Conservation (phyloP, 2,888 invertebrate species). For the Galerucella calmariensis region DNA sequence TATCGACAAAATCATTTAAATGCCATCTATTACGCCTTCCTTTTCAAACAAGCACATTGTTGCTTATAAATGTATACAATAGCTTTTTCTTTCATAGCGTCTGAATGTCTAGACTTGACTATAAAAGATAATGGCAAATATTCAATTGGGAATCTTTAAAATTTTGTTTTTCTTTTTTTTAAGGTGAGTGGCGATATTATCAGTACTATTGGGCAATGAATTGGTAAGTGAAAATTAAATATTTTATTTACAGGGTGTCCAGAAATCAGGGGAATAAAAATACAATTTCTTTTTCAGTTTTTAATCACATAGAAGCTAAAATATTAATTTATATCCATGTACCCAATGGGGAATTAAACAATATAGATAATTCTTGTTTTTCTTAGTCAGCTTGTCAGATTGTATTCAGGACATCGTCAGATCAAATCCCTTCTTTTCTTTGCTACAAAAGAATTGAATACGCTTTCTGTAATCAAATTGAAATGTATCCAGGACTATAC, state of each 20-base stretch:
- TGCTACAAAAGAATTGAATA: too few relatives aligned
- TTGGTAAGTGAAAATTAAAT: background rate
- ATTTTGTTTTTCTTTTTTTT: background rate
- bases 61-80: background rate
- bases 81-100: background rate
- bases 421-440: too few relatives aligned
- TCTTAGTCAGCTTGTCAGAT: too few relatives aligned
- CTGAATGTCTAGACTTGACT: conserved; percentile 11
- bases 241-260: background rate
- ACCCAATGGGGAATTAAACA: too few relatives aligned
- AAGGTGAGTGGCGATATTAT: background rate
- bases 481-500: too few relatives aligned
- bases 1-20: background rate
- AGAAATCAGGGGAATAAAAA: too few relatives aligned
- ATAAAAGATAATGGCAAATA: conserved; percentile 11
- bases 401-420: too few relatives aligned
- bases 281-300: too few relatives aligned
- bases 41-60: background rate
- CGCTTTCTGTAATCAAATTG: too few relatives aligned
- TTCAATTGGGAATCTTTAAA: background rate
- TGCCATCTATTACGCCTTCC: background rate
- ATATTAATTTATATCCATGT: too few relatives aligned
- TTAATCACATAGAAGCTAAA: too few relatives aligned
- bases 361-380: too few relatives aligned
- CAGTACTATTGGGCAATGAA: background rate